These are phyloP conservation scores for Sander vitreus DNA, from an alignment of 2,113 vertebrate species.

Conservation along the genomic window DNA sequence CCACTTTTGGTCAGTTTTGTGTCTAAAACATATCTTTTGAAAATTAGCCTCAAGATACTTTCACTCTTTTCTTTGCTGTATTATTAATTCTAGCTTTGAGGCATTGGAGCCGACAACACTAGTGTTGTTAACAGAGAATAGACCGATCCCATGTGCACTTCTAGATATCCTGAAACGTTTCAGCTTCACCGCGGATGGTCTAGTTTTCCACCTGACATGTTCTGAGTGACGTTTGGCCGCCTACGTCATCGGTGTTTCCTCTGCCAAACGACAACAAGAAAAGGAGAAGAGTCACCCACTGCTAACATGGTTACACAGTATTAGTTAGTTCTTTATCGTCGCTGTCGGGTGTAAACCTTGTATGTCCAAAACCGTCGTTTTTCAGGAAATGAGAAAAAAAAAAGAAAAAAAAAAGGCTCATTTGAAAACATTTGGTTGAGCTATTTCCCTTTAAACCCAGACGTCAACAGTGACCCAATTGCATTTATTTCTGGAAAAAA, in stretches of 20 bases:
- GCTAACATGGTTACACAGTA: no score
- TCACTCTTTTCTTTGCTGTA: background rate
- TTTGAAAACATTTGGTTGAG: no score
- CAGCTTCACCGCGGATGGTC: background rate
- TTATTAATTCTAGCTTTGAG: no score
- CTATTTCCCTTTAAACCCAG: no score
- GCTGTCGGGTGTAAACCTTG: no score
- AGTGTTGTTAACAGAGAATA: background rate
- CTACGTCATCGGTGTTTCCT: constrained; percentile 13
- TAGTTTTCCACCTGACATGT: background rate
- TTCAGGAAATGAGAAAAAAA: no score
- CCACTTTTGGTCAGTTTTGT: background rate
- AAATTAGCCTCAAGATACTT: background rate
- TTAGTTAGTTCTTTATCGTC: no score
- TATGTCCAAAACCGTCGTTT: no score
- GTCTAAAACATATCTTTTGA: background rate
- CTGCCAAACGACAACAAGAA: constrained; percentile 27
- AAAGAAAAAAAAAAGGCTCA: no score
- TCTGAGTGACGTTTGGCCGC: accelerated
- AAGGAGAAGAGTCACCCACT: background rate
- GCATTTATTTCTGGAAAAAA: no score
- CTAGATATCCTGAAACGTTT: background rate
- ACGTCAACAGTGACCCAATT: no score
- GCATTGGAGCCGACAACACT: background rate
- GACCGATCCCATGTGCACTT: background rate